These are phyloP conservation scores for Brassicogethes aeneus DNA, from an alignment of 2,888 invertebrate species.

Conservation along the genomic window DNA sequence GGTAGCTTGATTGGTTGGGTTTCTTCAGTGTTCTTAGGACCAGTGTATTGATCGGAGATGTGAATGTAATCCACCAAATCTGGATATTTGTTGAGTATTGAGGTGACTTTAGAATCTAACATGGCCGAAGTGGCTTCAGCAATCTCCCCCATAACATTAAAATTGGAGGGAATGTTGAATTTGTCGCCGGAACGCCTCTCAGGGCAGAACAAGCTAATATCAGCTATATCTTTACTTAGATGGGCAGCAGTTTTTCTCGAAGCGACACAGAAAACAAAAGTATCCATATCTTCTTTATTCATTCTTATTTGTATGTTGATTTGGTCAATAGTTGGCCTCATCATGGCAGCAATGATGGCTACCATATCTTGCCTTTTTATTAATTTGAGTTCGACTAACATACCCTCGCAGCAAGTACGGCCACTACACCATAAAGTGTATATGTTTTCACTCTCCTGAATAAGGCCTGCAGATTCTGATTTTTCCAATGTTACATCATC, in stretches of 20 bases:
- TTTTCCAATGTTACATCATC: constrained; percentile 66
- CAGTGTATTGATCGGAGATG: constrained; percentile 93
- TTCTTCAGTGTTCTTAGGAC: constrained; percentile 75
- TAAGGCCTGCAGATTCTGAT: constrained; percentile 25
- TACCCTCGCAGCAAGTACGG: constrained; percentile 89
- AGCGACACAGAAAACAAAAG: constrained; percentile 86
- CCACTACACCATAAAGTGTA: constrained; percentile 97
- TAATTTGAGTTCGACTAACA: constrained; percentile 90
- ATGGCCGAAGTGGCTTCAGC: constrained; percentile 79
- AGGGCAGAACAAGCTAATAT: constrained; percentile 50
- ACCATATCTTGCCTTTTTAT: constrained; percentile 95
- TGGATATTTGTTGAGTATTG: constrained; percentile 72
- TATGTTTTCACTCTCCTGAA: constrained; percentile 80
- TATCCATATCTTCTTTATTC: constrained; percentile 85
- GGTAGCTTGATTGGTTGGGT: constrained; percentile 41
- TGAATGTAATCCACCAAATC: constrained; percentile 90
- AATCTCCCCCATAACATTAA: constrained; percentile 76
- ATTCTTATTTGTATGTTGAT: constrained; percentile 78
- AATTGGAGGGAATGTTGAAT: constrained; percentile 41
- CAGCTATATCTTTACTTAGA: constrained; percentile 86
- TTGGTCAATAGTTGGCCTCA: constrained; percentile 82
- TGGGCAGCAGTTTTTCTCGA: constrained; percentile 79
- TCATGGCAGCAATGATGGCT: constrained; percentile 71
- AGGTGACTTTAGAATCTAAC: constrained; percentile 70
- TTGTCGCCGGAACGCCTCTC: constrained; percentile 36